Evolutionary conservation across 2,888 invertebrate species (phyloP), one percentile per base, ranked within the genome.

Genomic region (Ametastegia equiseti): DNA sequence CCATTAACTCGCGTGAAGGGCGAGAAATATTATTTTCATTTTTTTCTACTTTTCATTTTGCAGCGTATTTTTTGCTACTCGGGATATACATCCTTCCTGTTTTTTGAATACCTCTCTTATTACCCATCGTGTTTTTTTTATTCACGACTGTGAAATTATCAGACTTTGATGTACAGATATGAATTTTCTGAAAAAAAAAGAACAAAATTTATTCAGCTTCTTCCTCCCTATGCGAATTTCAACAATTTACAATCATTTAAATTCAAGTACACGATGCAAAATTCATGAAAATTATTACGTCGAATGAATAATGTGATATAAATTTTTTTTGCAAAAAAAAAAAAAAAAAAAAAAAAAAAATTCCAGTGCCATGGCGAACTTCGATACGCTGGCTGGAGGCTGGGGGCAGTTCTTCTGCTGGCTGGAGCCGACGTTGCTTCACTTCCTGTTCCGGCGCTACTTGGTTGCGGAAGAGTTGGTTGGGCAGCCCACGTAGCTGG

Each of bases 401-500:
- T 91, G 2, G 87, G 87, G 73, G 94, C 94, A 82, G 94, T 96
- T 81, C 88, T 93, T 73, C 94, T 96, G 75, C 92, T 96, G 85
- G 94, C 94, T 6, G 91, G 94, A 42, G 95, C 95, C 33, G 96
- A 96, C 91, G 93, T 95, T 87, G 93, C 94, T 15, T 94, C 91
- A 1, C 86, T 90, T 47, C 91, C 91, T 45, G 86, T 91, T 33
- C 91, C 91, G 27, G 90, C 89, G 9, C 84, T 91, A 0, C 85
- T 91, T 0, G 91, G 90, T 23, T 89, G 88, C 81, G 92, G 92
- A 0, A 87, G 90, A 42, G 93, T 96, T 82, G 95, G 96, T 57
- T 94, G 96, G 94, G 94, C 95, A 0, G 96, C 96, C 5, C 96
- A 96, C 88, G 92, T 94, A 19, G 93, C 95, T 6, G 96, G 96